Conservation (phyloP, 2,113 vertebrate genomes). For the Pongo abelii region DNA sequence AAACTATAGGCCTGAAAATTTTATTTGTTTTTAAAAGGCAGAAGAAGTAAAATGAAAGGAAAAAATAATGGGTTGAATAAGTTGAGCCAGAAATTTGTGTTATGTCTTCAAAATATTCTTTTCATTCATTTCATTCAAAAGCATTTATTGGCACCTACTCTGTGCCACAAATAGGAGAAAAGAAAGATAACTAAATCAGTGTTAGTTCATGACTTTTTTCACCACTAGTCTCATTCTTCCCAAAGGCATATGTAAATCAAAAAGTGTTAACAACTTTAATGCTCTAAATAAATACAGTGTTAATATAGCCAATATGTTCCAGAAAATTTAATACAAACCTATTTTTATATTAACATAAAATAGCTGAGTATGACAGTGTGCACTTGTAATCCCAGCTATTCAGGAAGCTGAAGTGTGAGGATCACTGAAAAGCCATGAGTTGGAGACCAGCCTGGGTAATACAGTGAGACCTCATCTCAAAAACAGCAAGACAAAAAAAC, state of each 20-base stretch:
- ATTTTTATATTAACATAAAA: slow-evolving; percentile 36
- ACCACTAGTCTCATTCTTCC: not conserved
- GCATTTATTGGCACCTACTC: not conserved
- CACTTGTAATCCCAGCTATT: no score
- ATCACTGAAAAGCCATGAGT: no score
- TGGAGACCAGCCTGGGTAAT: no score
- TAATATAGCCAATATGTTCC: not conserved
- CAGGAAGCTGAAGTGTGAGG: no score
- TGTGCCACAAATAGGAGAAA: not conserved
- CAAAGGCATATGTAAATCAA: not conserved
- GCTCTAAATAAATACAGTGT: slow-evolving; percentile 15
- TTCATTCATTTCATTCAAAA: slow-evolving; percentile 8
- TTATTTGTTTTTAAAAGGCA: not conserved
- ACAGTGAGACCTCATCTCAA: no score
- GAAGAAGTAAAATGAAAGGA: not conserved
- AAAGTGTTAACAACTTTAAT: not conserved
- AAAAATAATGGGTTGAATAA: not conserved
- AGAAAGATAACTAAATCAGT: not conserved
- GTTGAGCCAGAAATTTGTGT: not conserved
- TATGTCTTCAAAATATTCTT: not conserved
- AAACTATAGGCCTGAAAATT: not conserved
- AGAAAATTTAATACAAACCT: not conserved
- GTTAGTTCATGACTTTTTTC: not conserved
- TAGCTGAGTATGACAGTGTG: not conserved
- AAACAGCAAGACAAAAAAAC: no score